These are phyloP conservation scores for Setophaga coronata DNA, from an alignment of 2,113 vertebrate species.

Conservation along the genomic window DNA sequence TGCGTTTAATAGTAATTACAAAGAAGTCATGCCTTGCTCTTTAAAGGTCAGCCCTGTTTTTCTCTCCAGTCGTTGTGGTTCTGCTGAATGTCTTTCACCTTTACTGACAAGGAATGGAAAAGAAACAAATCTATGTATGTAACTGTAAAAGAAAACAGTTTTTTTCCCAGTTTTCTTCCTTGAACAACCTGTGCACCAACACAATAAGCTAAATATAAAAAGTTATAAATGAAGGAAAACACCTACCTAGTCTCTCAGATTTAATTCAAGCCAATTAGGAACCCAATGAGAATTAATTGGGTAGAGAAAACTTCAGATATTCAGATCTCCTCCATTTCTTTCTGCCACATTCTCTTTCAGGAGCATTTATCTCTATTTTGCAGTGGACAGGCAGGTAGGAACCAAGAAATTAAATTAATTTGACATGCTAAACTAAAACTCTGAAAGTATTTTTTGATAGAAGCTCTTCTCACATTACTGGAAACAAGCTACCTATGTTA, in stretches of 20 bases:
- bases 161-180: not conserved
- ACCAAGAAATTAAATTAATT: not conserved
- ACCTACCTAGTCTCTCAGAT: not conserved
- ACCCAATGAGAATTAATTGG: not conserved
- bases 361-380: slow-evolving; percentile 5
- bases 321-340: not conserved
- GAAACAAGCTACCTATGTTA: not conserved
- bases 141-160: slow-evolving; percentile 10
- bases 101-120: not conserved
- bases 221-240: not conserved
- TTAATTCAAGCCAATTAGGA: slow-evolving; percentile 38
- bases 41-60: not conserved
- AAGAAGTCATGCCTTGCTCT: not conserved
- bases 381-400: not conserved
- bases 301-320: slow-evolving; percentile 34
- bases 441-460: not conserved
- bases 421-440: not conserved
- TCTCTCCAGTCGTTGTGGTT: not conserved
- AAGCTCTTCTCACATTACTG: not conserved
- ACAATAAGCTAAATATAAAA: not conserved
- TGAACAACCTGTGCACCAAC: not conserved
- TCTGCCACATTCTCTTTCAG: not conserved
- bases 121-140: not conserved
- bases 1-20: slow-evolving; percentile 3
- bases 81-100: not conserved